Base-by-base conservation (phyloP, 64 coral and sea anemone genomes). In the Montipora efflorescens region DNA sequence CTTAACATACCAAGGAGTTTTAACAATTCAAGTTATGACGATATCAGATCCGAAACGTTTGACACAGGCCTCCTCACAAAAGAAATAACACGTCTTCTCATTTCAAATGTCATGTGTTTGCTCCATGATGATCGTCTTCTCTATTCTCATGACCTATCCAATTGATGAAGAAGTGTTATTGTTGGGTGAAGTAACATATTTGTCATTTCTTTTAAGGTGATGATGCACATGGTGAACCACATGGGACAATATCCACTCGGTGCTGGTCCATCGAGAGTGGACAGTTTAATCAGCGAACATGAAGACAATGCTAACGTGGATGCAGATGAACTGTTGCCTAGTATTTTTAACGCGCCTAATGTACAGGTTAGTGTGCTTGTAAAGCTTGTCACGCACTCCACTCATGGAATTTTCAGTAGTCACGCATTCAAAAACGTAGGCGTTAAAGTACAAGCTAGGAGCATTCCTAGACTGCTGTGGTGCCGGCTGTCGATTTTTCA, bases 181-280 rank as follows among this genome's bases (percentile, higher is more conserved):
- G 61, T 64, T 15, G 61, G 14, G 61, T 12, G 61, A 64, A 64
- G 14, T 57, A 64, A 64, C 14, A 64, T 1, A 12, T 1, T 64
- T 7, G 14, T 11, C 61, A 76, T 52, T 51, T 76, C 20, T 36
- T 16, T 21, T 11, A 11, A 98, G 97, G 94, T 93, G 2, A 89
- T 96, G 78, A 76, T 93, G 80, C 97, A 96, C 88, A 21, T 98
- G 19, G 88, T 98, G 3, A 98, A 98, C 58, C 94, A 96, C 47
- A 87, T 93, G 79, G 94, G 92, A 52, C 97, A 98, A 73, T 98
- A 96, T 84, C 97, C 97, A 5, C 94, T 98, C 50, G 94, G 94
- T 74, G 97, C 97, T 75, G 97, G 97, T 5, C 92, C 97, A 47
- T 93, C 97, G 4, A 87, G 97, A 62, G 20, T 98, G 68, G 95